phyloP scores from a whole-genome alignment of 2,888 invertebrate genomes.

The Tetropium fuscum region DNA sequence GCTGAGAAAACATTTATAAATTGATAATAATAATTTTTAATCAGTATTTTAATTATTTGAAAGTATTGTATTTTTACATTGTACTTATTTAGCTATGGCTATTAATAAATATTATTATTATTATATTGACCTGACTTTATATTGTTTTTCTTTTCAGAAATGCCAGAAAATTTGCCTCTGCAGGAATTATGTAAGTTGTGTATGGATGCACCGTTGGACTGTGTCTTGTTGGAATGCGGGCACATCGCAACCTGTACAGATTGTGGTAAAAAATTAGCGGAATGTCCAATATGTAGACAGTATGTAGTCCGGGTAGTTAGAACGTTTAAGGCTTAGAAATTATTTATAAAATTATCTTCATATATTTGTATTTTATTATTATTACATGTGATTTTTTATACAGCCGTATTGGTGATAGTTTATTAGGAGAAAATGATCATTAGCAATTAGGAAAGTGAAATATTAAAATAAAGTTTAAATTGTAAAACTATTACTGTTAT shows the following conservation, averaged over 20 bases:
- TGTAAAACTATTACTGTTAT: slow-evolving; percentile 26
- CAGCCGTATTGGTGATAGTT: slow-evolving; percentile 35
- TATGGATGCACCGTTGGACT: slow-evolving; percentile 94
- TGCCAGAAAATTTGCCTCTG: slow-evolving; percentile 61
- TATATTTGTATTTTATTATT: slow-evolving; percentile 13
- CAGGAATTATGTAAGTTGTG: slow-evolving; percentile 93
- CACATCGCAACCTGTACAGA: slow-evolving; percentile 92
- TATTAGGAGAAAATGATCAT: slow-evolving; percentile 19
- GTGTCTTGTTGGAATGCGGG: slow-evolving; percentile 93
- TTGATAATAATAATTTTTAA: too few relatives aligned
- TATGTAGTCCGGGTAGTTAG: slow-evolving; percentile 91
- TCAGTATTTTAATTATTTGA: too few relatives aligned
- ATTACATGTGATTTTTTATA: slow-evolving; percentile 39
- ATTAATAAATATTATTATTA: too few relatives aligned
- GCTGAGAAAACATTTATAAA: too few relatives aligned
- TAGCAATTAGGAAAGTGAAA: slow-evolving; percentile 11
- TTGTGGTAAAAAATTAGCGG: slow-evolving; percentile 87
- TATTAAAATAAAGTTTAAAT: slow-evolving; percentile 17
- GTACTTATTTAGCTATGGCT: too few relatives aligned
- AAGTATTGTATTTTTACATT: too few relatives aligned
- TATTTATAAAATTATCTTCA: slow-evolving; percentile 3
- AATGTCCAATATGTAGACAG: slow-evolving; percentile 94
- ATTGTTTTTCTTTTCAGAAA: slow-evolving; percentile 41
- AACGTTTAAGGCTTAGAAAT: slow-evolving; percentile 82
- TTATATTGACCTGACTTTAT: too few relatives aligned